Evolutionary conservation across 1,140 invertebrate genomes (phyloP), one percentile per base, ranked within the genome.

Genomic region (Drosophila persimilis): DNA sequence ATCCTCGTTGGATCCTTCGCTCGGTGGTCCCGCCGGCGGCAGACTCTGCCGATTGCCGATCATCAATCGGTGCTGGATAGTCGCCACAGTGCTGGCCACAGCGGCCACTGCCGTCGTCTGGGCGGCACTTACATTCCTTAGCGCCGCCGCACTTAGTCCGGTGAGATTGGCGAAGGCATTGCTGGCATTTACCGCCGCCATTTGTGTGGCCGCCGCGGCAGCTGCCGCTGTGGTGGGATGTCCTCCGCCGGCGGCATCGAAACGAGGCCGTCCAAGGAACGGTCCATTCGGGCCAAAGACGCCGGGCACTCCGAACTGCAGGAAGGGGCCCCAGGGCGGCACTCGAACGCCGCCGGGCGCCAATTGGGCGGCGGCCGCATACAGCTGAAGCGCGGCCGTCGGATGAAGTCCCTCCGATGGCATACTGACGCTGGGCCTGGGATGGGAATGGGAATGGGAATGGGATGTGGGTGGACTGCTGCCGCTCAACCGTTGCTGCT

Each of bases 1-100:
- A 80, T 93, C 93, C 69, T 93, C 93, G 66, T 93, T 93, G 22
- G 93, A 93, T 63, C 93, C 93, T 56, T 93, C 93, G 61, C 93
- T 93, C n/a, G 93, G 93, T 56, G 93, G 91, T 24, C 90, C 91
- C 26, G 89, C 86, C 59, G 89, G 90, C 61, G 81, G 78, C 65
- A 90, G 53, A 39, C 75, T 90, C 60, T 90, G 90, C 31, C 90
- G 80, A 65, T 91, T 91, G 48, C 86, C 88, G 15, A 90, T 90
- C 81, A 91, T 80, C 31, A 91, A 75, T 1, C 90, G 89, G 58
- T 91, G 90, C 59, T 91, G 90, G 43, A 90, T 90, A 35, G 89
- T 91, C 11, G 85, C 90, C 43, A 91, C 83, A 0, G 90, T 91
- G 54, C 74, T 88, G 56, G 83, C 83, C 2, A 90, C 90, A n/a